Evolutionary conservation across 2,888 invertebrate species (phyloP).

Genomic region (Netelia virgata): DNA sequence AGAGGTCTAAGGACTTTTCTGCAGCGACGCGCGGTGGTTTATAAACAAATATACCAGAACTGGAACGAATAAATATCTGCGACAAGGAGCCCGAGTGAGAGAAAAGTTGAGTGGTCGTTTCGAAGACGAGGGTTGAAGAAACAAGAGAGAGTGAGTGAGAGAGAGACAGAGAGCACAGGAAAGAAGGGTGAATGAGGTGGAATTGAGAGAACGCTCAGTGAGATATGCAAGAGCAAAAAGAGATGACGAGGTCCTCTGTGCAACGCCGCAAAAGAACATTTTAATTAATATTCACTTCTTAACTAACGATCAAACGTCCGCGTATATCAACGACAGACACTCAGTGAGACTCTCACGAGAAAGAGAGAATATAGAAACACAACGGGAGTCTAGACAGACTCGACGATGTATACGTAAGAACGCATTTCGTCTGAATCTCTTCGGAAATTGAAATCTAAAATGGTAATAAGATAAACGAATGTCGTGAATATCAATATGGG

Average conservation of each 20-base stretch:
- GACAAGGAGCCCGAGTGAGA: constrained; percentile 77
- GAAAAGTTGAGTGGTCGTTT: constrained; percentile 80
- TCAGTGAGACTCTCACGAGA: constrained; percentile 59
- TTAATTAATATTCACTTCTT: constrained; percentile 84
- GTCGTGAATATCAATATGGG: neutral
- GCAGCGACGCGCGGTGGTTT: constrained; percentile 66
- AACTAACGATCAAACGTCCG: constrained; percentile 82
- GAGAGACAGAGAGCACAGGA: constrained; percentile 22
- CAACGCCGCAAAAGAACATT: constrained; percentile 80
- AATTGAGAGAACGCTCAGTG: constrained; percentile 48
- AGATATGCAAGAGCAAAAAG: constrained; percentile 52
- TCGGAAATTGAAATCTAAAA: constrained; percentile 13
- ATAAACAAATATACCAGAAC: constrained; percentile 83
- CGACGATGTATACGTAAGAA: neutral
- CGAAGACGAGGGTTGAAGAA: constrained; percentile 66
- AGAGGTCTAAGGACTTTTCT: constrained; percentile 78
- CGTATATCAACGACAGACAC: constrained; percentile 68
- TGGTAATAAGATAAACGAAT: constrained; percentile 15
- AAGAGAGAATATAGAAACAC: constrained; percentile 24
- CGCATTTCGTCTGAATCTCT: constrained; percentile 47
- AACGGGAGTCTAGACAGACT: constrained; percentile 34
- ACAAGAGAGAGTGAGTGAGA: constrained; percentile 19
- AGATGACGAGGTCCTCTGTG: constrained; percentile 55
- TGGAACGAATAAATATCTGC: constrained; percentile 83
- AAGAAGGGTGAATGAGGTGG: constrained; percentile 56